Evolutionary conservation across 2,888 invertebrate species (phyloP), one percentile per base, ranked within the genome.

Genomic region (Noctua comes): DNA sequence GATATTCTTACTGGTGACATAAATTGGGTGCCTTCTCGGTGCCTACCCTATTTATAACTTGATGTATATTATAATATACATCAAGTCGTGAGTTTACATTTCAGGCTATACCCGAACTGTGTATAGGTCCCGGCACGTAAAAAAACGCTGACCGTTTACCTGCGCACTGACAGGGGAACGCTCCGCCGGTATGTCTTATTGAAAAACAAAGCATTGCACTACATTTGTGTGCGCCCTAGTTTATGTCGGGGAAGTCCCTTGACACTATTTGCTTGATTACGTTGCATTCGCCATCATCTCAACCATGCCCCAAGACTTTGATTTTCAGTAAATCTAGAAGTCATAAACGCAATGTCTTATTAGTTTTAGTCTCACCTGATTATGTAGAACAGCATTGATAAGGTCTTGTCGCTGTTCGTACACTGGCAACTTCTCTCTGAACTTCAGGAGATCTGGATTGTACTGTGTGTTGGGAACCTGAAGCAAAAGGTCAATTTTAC

Each of bases 341-440:
- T 43, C 6, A 6, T 57, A 16, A 59, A 36, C 10, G 11, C 11
- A 76, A 54, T 77, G 24, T 40, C 24, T 51, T 40, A 43, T 36
- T 24, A 46, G 24, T 21, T 48, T 43, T 13, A 31, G 1, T 62
- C 73, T 87, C 77, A 98, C 97, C 96, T 98, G 97, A 91, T 98
- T 97, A 31, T 97, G 95, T 72, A 97, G 95, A 70, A 98, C 97
- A 6, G 97, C 97, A 80, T 98, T 97, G 13, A 98, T 93, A 72
- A 99, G 97, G 46, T 97, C 97, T 10, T 98, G 97, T 70, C 97
- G 96, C 87, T 98, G 97, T 64, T 97, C 96, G 93, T 97, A 98
- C 24, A 99, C 97, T 0, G 99, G 98, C 31, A 99, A 94, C 36
- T 97, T 97, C 86, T 98, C 97, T 74, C 98, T 97, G 86, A 97